A percentile compares a stretch with the other conserved stretches of the same genome.
These are phyloP conservation scores for Vombatus ursinus DNA, from an alignment of 2,113 vertebrate species.

Conservation along the genomic window DNA sequence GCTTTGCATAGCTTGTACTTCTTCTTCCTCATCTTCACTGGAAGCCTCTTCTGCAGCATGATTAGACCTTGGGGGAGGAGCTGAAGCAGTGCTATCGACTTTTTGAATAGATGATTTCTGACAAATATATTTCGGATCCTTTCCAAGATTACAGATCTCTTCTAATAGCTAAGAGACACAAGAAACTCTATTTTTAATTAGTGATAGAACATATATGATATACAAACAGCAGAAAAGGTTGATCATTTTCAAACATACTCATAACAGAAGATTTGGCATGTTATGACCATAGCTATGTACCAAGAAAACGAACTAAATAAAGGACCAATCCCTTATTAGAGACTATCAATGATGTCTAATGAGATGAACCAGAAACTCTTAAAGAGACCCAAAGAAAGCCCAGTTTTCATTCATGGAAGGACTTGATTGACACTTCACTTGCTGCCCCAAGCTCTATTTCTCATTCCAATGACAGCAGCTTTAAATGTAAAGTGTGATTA, in stretches of 20 bases:
- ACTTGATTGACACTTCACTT: no score
- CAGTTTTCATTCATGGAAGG: no score
- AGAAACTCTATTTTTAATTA: background rate
- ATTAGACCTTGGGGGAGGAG: constrained; percentile 93
- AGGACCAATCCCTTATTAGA: no score
- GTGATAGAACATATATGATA: background rate
- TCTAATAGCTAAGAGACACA: constrained; percentile 88
- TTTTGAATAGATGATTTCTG: constrained; percentile 97
- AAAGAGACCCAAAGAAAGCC: no score
- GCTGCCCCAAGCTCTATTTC: background rate
- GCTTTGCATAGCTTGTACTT: constrained; percentile 91
- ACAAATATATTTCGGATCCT: constrained; percentile 95
- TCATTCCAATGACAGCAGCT: background rate
- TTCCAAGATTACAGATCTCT: constrained; percentile 95
- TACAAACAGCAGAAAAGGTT: no score
- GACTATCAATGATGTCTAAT: no score
- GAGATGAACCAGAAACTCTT: no score
- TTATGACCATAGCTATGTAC: no score
- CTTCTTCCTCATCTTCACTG: constrained; percentile 96
- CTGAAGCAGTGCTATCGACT: constrained; percentile 90
- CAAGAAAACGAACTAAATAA: no score
- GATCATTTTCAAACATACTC: no score
- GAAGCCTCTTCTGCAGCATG: constrained; percentile 96
- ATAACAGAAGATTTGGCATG: no score
- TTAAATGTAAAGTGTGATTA: background rate